These are phyloP conservation scores for Cryptoprocta ferox DNA, from an alignment of 2,797 vertebrate genomes.

Conservation along the genomic window DNA sequence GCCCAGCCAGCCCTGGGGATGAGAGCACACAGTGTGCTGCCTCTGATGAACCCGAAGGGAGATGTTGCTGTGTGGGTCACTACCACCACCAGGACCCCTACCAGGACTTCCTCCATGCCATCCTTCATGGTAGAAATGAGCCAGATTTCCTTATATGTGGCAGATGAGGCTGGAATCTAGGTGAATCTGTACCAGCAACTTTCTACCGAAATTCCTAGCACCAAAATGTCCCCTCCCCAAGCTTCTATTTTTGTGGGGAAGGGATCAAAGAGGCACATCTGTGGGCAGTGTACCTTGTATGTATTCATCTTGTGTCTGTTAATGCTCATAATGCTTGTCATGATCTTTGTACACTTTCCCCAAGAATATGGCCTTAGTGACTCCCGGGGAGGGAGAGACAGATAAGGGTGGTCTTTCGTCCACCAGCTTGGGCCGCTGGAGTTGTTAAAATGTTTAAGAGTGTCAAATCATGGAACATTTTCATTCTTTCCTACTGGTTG, in stretches of 20 bases:
- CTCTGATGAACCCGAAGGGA: neutral
- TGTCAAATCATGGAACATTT: neutral
- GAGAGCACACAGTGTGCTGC: neutral
- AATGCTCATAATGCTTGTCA: neutral
- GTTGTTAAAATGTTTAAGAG: neutral
- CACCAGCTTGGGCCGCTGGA: neutral
- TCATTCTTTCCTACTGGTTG: neutral
- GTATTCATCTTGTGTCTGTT: neutral
- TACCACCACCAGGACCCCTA: too few species aligned
- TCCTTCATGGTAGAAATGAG: neutral
- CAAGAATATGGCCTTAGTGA: neutral
- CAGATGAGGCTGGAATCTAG: neutral
- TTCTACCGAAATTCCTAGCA: neutral
- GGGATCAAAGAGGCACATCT: neutral
- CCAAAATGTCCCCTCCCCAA: neutral
- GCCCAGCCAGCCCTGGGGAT: neutral
- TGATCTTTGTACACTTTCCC: neutral
- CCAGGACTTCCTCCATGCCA: too few species aligned
- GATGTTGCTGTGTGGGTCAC: neutral
- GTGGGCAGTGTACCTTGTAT: neutral
- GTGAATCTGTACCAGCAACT: neutral
- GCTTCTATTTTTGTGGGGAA: neutral
- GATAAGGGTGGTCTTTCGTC: neutral
- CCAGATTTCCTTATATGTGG: neutral
- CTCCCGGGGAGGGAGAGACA: neutral